phyloP scores from a whole-genome alignment of 30 jellyfish, hydroid and myxozoan genomes.

The Turritopsis rubra region DNA sequence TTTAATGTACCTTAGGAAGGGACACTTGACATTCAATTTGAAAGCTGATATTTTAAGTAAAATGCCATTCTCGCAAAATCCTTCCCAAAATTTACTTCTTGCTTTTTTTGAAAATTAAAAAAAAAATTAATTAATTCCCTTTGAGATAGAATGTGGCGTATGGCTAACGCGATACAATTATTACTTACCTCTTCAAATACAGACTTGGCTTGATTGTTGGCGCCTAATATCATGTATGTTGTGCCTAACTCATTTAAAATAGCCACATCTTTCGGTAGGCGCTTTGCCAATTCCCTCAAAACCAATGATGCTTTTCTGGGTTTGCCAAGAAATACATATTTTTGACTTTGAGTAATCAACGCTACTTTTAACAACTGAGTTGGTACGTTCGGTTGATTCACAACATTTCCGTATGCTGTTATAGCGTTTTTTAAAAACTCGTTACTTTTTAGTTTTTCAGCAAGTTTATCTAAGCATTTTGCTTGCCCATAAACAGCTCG shows the following conservation, averaged over 20 bases:
- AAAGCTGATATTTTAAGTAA: too few relatives aligned
- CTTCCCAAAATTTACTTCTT: too few relatives aligned
- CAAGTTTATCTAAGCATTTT: slow-evolving; percentile 45
- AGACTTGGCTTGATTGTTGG: slow-evolving; percentile 29
- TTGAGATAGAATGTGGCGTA: too few relatives aligned
- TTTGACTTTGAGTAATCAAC: slow-evolving; percentile 35
- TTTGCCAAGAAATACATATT: slow-evolving; percentile 50
- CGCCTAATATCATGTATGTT: slow-evolving; percentile 37
- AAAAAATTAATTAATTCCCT: too few relatives aligned
- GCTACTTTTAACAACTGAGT: slow-evolving; percentile 36
- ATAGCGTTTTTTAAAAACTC: slow-evolving; percentile 41
- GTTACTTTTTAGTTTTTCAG: slow-evolving; percentile 54
- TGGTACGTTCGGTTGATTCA: slow-evolving; percentile 48
- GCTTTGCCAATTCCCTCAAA: slow-evolving; percentile 12
- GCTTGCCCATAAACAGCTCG: slow-evolving; percentile 69
- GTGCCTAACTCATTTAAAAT: slow-evolving; percentile 42
- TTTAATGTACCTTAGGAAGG: too few relatives aligned
- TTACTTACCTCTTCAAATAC: slow-evolving; percentile 48
- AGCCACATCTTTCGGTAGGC: slow-evolving; percentile 54
- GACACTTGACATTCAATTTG: too few relatives aligned
- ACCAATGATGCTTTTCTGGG: slow-evolving; percentile 19
- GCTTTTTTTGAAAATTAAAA: too few relatives aligned
- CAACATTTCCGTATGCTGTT: slow-evolving; percentile 31
- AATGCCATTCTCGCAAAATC: too few relatives aligned
- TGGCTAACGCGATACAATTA: not conserved